Evolutionary conservation across 2,888 invertebrate genomes (phyloP), one percentile per base, ranked within the genome.

Genomic region (Chymomyza caudatula): DNA sequence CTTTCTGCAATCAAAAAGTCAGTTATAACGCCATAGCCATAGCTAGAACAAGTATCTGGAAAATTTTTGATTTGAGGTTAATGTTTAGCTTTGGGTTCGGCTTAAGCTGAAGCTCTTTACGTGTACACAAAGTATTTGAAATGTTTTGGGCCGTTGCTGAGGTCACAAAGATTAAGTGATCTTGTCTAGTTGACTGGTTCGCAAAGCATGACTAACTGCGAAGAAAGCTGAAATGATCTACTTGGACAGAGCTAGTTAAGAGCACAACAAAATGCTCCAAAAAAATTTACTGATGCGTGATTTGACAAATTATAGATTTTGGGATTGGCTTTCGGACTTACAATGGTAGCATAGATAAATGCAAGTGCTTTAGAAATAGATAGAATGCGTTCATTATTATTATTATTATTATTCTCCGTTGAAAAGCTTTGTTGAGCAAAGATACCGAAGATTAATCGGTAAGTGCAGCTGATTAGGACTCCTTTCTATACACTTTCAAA

Each of bases 131-230:
- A 37, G 3, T 2, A 37, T 11, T 11, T 11, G 29, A 37, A 37
- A 37, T 37, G 29, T 2, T 37, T 25, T 25, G n/a, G n/a, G n/a
- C n/a, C 29, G 29, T 2, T 2, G 29, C 29, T 37, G 68, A 60
- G 71, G 65, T 66, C 83, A 76, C 51, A 17, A 51, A 63, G 74
- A 79, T 82, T 77, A 74, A 69, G 63, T 67, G 74, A 74, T 74
- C 74, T 76, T 65, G 77, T 71, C 68, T 59, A 65, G 61, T 60
- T 78, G 77, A 66, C 60, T 61, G 67, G 49, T 63, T 73, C 43
- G 22, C 42, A 51, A 73, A 56, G 73, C 81, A 60, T 76, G 78
- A 81, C 67, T 73, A 66, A 67, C 43, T 58, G 58, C 56, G 59
- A 78, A 59, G 67, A 71, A 74, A 71, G 68, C 65, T 6, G 15